Evolutionary conservation across 2,113 vertebrate genomes (phyloP), one percentile per base, ranked within the genome.

Genomic region (Pipra filicauda): DNA sequence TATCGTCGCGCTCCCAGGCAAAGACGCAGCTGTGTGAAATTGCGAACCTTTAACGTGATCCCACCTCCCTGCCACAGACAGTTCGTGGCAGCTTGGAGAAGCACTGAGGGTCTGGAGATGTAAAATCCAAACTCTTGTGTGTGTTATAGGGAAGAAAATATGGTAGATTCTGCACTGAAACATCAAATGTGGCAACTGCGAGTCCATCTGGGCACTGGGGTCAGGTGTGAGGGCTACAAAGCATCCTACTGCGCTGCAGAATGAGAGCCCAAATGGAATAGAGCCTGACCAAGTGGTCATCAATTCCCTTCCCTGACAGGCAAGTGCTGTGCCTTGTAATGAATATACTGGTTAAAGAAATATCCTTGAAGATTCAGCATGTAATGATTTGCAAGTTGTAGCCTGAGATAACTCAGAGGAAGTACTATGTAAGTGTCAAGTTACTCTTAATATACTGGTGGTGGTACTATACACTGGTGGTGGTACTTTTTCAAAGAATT

Each of bases 11-110:
- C 52, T 97, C 62, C 35, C 70, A 85, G 80, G 91, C 79, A 93
- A 91, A 96, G 95, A 83, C 28, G 39, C 88, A 91, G 93, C 87
- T 90, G 92, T 95, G 95, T 96, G 95, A 97, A 97, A 95, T 87
- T 71, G 52, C 39, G 87, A 97, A 96, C 94, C 76, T 96, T 96
- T 92, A 90, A 86, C 8, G 9, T 93, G 89, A 92, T 96, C 86
- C 87, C 87, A 94, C 83, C 90, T 96, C 85, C 61, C 48, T 6
- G 37, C 67, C 52, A 15, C 88, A 96, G 80, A 79, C 65, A 81
- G 79, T 65, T 88, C 1, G 48, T 66, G 54, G 91, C 94, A 95
- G 84, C 81, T 86, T 91, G 92, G 65, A 83, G 75, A 62, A 80
- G 59, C 8, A 48, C 62, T 76, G 89, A 64, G 72, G 92, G 69